Percentiles rank a stretch among this genome's conserved stretches.
Conservation (phyloP, 2,797 vertebrate genomes). For the Rousettus madagascariensis region DNA sequence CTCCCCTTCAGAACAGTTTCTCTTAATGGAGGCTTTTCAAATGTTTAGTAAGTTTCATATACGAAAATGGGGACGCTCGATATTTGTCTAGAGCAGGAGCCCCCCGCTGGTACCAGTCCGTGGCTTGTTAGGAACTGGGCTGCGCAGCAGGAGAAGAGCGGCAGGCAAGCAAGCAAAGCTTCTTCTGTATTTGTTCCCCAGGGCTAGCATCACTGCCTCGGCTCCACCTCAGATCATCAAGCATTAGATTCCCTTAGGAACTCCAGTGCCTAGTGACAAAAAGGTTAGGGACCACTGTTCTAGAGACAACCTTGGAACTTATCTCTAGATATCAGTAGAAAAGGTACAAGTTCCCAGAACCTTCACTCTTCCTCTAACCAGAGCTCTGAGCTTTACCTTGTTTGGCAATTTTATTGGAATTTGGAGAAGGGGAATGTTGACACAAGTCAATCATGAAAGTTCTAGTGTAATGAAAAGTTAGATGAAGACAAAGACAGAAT, state of each 20-base stretch:
- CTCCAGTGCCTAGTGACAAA: too few species aligned
- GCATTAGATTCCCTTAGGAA: too few species aligned
- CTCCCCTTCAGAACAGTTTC: not conserved
- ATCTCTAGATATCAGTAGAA: not conserved
- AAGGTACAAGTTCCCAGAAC: not conserved
- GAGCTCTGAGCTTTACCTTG: not conserved
- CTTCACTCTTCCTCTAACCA: not conserved
- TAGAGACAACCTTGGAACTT: not conserved
- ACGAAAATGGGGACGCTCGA: not conserved
- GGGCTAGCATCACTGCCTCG: too few species aligned
- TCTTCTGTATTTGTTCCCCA: too few species aligned
- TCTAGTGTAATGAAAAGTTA: not conserved
- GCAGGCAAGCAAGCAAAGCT: too few species aligned
- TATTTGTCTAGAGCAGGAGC: not conserved
- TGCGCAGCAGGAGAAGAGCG: too few species aligned
- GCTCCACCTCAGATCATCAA: too few species aligned
- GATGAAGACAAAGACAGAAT: not conserved
- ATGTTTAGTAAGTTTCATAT: not conserved
- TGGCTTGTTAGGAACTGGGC: too few species aligned
- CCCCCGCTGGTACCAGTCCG: too few species aligned
- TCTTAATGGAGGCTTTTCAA: not conserved
- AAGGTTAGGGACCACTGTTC: not conserved
- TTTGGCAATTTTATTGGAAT: accelerated
- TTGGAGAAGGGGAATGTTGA: accelerated
- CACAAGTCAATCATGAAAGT: not conserved